These are phyloP conservation scores for Liopterus haemorrhoidalis DNA, from an alignment of 2,888 invertebrate species.

Conservation along the genomic window DNA sequence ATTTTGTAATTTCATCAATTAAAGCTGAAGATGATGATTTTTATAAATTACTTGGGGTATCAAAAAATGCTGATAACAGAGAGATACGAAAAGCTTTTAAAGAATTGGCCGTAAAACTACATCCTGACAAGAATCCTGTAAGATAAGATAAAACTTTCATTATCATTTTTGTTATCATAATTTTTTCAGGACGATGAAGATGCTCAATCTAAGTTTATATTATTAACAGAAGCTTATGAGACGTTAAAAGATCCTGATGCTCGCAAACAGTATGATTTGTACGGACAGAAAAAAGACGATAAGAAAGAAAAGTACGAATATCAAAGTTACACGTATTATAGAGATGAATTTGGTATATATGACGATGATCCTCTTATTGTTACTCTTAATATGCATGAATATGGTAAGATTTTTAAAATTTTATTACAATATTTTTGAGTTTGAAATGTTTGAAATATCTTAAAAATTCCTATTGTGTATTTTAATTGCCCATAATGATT, in stretches of 20 bases:
- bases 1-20: conserved; percentile 12
- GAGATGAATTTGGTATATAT: conserved; percentile 76
- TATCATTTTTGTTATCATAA: conserved; percentile 7
- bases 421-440: conserved; percentile 9
- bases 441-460: conserved; percentile 3
- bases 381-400: conserved; percentile 67
- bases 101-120: conserved; percentile 60
- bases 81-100: conserved; percentile 70
- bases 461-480: neutral
- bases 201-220: conserved; percentile 70
- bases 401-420: conserved; percentile 53
- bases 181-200: conserved; percentile 60
- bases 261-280: conserved; percentile 70
- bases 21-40: conserved; percentile 35
- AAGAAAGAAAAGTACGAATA: conserved; percentile 62
- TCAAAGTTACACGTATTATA: conserved; percentile 76
- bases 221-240: conserved; percentile 79
- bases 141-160: conserved; percentile 12
- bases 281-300: conserved; percentile 68
- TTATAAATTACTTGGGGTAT: conserved; percentile 48
- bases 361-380: conserved; percentile 78
- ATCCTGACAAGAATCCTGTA: conserved; percentile 65
- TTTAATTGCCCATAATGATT: neutral
- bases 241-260: conserved; percentile 75
- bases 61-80: conserved; percentile 57